Base-by-base conservation (phyloP, 2,797 vertebrate genomes). In the Pagetopsis macropterus region DNA sequence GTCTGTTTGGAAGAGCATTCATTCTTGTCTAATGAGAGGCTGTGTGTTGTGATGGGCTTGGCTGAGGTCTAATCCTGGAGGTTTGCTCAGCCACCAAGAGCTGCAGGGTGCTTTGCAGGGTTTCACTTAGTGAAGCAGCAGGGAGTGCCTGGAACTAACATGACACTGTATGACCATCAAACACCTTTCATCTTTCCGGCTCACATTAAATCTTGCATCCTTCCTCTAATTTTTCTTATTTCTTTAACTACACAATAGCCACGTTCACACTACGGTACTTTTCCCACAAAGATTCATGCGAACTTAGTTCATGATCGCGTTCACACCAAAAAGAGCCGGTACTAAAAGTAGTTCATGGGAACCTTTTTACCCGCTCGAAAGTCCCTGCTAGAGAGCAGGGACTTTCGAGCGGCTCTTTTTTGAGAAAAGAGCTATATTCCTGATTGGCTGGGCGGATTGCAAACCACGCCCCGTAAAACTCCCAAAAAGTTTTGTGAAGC, bases 121-220 rank as follows among this genome's bases (percentile, higher is more conserved):
- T 75, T 86, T 81, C 68, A 82, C 85, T 88, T 82, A 85, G 65
- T 54, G 66, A 72, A 79, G 70, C 71, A 78, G 76, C 58, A 70
- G 81, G 77, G 56, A 58, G 55, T 44, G 67, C 64, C 67, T 76
- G 63, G 68, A 84, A 83, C 75, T 75, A 66, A 71, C 69, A 78
- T 64, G 72, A 64, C 69, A 73, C 65, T 69, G 51, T 64, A 72
- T 78, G 59, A 80, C 69, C 75, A 83, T 81, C 68, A 79, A 84
- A 84, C 59, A 66, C 52, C 62, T 50, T 21, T 48, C 72, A 76
- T 67, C 60, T 72, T 0, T 78, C 54, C 65, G 56, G 43, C 54
- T 71, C 44, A 71, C 16, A 63, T 9, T 70, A 21, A 75, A 73
- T 12, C 67, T 55, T 46, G 12, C 59, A 58, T 74, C 56, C 50